Evolutionary conservation across 2,797 vertebrate species (phyloP).

Genomic region (Eospalax fontanierii): DNA sequence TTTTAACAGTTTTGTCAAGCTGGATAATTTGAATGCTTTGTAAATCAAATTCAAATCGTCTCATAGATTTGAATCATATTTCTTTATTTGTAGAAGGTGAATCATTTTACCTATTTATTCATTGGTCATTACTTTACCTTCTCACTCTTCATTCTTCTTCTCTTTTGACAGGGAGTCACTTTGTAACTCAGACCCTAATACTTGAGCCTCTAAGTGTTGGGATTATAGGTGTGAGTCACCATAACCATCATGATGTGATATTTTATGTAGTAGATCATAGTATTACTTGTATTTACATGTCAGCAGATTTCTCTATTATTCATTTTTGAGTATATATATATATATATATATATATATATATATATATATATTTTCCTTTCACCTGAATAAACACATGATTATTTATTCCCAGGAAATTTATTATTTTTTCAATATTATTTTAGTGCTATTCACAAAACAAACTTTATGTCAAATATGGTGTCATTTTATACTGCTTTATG

Average conservation of each 20-base stretch:
- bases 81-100: background rate
- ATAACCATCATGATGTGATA: background rate
- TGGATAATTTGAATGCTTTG: too few relatives aligned
- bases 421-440: background rate
- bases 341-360: too few relatives aligned
- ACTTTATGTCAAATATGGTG: conserved; percentile 1
- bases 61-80: background rate
- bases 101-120: background rate
- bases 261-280: background rate
- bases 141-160: background rate
- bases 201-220: background rate
- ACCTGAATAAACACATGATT: background rate
- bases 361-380: too few relatives aligned
- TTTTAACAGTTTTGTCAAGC: too few relatives aligned
- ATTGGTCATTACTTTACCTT: background rate
- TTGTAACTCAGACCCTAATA: too few relatives aligned
- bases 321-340: too few relatives aligned
- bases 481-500: background rate
- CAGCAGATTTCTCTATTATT: too few relatives aligned
- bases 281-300: background rate
- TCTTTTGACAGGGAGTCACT: background rate
- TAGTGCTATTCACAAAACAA: background rate
- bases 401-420: background rate
- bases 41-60: too few relatives aligned
- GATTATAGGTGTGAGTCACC: background rate